phyloP scores from a whole-genome alignment of 2,888 invertebrate genomes.

The Cremastinae sp. region DNA sequence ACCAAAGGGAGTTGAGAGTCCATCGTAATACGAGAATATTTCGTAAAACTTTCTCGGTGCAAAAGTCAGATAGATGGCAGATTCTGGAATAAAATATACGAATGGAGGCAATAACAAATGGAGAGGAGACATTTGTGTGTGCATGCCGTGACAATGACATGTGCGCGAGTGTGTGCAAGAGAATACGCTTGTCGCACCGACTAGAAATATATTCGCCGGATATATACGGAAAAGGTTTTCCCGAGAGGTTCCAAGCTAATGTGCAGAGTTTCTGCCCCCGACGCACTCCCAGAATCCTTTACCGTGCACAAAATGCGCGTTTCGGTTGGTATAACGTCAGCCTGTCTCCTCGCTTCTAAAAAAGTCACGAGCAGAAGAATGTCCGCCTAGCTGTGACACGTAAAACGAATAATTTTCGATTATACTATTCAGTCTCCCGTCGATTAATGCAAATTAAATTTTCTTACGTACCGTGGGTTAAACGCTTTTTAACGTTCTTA shows the following conservation, averaged over 20 bases:
- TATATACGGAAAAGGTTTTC: slow-evolving; percentile 23
- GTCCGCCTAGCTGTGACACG: too few species aligned
- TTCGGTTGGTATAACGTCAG: not conserved
- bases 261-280: not conserved
- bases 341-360: too few species aligned
- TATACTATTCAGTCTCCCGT: too few species aligned
- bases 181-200: slow-evolving; percentile 22
- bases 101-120: not conserved
- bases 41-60: not conserved
- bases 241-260: slow-evolving; percentile 18
- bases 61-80: not conserved
- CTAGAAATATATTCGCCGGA: slow-evolving; percentile 5
- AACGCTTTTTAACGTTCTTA: too few species aligned
- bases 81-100: not conserved
- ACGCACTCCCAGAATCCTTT: slow-evolving; percentile 19
- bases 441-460: too few species aligned
- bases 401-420: too few species aligned
- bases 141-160: not conserved
- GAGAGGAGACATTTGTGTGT: not conserved
- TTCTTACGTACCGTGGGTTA: too few species aligned
- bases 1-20: not conserved
- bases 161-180: not conserved
- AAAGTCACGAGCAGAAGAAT: too few species aligned
- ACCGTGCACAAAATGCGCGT: slow-evolving; percentile 4
- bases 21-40: not conserved